A percentile compares a stretch with the other conserved stretches of the same genome.
Conservation (phyloP, 2,888 invertebrate species). For the Scaptomyza tumidula region DNA sequence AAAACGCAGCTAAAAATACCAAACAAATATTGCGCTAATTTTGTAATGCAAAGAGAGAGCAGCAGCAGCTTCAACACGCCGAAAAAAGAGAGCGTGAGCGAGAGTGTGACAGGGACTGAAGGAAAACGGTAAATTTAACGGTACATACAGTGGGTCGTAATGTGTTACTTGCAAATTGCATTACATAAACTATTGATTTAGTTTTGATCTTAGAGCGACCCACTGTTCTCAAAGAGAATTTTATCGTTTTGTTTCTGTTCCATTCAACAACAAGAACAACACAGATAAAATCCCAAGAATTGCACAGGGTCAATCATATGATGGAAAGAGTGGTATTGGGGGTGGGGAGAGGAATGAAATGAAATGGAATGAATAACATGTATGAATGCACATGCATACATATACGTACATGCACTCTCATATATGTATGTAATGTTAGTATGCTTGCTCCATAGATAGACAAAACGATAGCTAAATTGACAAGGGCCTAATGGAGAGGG, state of each 20-base stretch:
- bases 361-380: slow-evolving; percentile 30
- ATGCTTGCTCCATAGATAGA: slow-evolving; percentile 40
- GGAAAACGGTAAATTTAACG: slow-evolving; percentile 11
- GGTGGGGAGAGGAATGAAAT: slow-evolving; percentile 2
- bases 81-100: background rate
- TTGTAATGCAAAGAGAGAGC: slow-evolving; percentile 38
- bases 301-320: slow-evolving; percentile 55
- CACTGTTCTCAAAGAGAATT: slow-evolving; percentile 7
- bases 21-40: slow-evolving; percentile 58
- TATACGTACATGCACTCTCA: background rate
- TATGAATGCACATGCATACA: slow-evolving; percentile 1
- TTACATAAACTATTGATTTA: background rate
- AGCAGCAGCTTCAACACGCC: background rate
- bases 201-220: background rate
- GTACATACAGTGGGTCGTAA: slow-evolving; percentile 8
- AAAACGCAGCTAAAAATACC: slow-evolving; percentile 69
- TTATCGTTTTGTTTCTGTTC: slow-evolving; percentile 10
- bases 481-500: slow-evolving; percentile 21
- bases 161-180: background rate
- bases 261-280: slow-evolving; percentile 2
- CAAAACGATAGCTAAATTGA: slow-evolving; percentile 67
- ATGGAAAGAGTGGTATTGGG: background rate
- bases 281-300: slow-evolving; percentile 44
- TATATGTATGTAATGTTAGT: background rate
- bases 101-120: background rate